Percentiles rank a stretch among this genome's conserved stretches.
Conservation (phyloP, 2,113 vertebrate species). For the Ptychochromis oligacanthus region DNA sequence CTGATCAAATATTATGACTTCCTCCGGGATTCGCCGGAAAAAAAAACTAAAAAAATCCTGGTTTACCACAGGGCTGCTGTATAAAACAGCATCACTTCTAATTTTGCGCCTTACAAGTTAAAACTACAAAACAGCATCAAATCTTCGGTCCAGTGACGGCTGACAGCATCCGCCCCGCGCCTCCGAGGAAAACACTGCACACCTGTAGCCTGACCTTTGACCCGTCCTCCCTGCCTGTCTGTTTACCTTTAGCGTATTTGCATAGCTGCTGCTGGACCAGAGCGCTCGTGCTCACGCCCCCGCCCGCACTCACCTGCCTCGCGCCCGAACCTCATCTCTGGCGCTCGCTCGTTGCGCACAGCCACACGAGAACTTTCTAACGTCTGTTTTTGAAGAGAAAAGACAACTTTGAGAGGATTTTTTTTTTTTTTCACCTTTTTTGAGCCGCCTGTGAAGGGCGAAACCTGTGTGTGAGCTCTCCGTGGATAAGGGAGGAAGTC, state of each 20-base stretch:
- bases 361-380: background rate
- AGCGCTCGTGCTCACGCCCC: conserved; percentile 1
- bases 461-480: background rate
- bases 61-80: background rate
- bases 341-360: background rate
- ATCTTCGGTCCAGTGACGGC: background rate
- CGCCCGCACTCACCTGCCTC: conserved; percentile 8
- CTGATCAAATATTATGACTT: no score
- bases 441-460: background rate
- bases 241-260: conserved; percentile 48
- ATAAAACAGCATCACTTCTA: background rate
- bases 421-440: background rate
- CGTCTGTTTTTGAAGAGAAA: background rate
- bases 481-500: conserved; percentile 8
- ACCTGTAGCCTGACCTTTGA: conserved; percentile 21
- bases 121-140: background rate
- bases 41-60: background rate
- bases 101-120: no score
- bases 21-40: no score
- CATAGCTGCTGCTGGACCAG: conserved; percentile 20
- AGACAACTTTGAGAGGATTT: background rate
- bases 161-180: background rate
- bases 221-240: conserved; percentile 3
- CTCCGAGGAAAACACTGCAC: background rate
- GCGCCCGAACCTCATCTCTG: background rate